These are phyloP conservation scores for Dysdera silvatica DNA, from an alignment of 1,140 invertebrate species.

Conservation along the genomic window DNA sequence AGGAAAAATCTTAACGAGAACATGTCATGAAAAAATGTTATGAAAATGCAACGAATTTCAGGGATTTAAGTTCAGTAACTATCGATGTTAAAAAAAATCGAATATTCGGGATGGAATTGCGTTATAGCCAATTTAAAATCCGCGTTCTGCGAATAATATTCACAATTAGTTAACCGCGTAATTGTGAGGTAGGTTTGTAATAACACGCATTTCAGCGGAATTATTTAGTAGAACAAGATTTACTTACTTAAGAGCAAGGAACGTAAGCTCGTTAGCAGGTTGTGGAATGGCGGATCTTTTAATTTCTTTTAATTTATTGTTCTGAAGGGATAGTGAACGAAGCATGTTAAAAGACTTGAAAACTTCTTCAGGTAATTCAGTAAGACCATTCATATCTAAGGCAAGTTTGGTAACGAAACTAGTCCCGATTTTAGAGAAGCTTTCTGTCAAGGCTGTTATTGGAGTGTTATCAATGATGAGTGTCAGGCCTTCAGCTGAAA, in stretches of 20 bases:
- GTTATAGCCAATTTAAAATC: neutral
- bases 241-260: constrained; percentile 20
- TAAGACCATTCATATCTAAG: constrained; percentile 14
- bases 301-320: constrained; percentile 10
- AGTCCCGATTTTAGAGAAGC: constrained; percentile 5
- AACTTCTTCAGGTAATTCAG: neutral
- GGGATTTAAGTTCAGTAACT: too few relatives aligned
- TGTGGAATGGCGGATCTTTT: constrained; percentile 5
- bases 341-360: constrained; percentile 1
- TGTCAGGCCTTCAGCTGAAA: constrained; percentile 12
- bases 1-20: too few relatives aligned
- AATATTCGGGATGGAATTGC: too few relatives aligned
- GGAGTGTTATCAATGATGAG: constrained; percentile 18
- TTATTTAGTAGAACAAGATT: too few relatives aligned
- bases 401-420: constrained; percentile 11
- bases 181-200: too few relatives aligned
- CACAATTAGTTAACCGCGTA: too few relatives aligned
- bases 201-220: too few relatives aligned
- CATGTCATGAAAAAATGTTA: too few relatives aligned
- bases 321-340: constrained; percentile 13
- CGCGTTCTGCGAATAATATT: neutral
- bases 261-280: constrained; percentile 15
- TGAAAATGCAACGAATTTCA: too few relatives aligned
- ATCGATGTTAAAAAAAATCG: too few relatives aligned
- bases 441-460: neutral